Percentiles rank a stretch among this genome's conserved stretches.
phyloP scores from a whole-genome alignment of 2,113 vertebrate species.

The Heterotis niloticus region DNA sequence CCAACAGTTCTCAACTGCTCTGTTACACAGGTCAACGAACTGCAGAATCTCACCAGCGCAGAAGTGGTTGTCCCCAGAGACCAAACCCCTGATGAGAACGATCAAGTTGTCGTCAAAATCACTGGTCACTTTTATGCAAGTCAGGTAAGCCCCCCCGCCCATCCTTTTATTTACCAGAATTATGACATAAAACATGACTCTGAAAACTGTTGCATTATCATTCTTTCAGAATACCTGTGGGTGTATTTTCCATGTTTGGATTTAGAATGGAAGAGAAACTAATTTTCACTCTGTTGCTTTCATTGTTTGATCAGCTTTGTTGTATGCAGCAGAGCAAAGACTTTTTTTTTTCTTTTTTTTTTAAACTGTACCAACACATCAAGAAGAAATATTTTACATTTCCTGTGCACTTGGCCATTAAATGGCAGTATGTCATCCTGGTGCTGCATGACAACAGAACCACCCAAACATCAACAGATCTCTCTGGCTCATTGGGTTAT shows the following conservation, averaged over 20 bases:
- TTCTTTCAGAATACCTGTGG: too few relatives aligned
- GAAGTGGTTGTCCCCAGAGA: constrained; percentile 97
- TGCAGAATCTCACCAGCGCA: constrained; percentile 95
- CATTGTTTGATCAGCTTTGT: too few relatives aligned
- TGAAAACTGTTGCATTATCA: too few relatives aligned
- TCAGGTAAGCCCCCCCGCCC: constrained; percentile 70
- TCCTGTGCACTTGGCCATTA: not conserved
- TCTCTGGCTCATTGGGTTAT: not conserved
- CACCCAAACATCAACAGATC: too few relatives aligned
- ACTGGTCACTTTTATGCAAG: constrained; percentile 98
- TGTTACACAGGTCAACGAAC: constrained; percentile 82
- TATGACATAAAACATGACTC: too few relatives aligned
- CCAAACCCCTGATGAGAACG: constrained; percentile 96
- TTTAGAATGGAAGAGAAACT: too few relatives aligned
- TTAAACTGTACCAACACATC: not conserved
- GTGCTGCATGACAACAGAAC: too few relatives aligned
- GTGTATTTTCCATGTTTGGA: too few relatives aligned
- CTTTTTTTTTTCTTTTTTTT: too few relatives aligned
- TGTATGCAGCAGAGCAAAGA: not conserved
- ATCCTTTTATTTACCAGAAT: not conserved
- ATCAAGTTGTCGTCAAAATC: constrained; percentile 98
- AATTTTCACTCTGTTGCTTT: too few relatives aligned
- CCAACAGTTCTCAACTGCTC: not conserved
- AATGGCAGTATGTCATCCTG: not conserved
- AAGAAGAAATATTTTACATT: not conserved